These are phyloP conservation scores for Phortica magna DNA, from an alignment of 2,888 invertebrate genomes.

Conservation along the genomic window DNA sequence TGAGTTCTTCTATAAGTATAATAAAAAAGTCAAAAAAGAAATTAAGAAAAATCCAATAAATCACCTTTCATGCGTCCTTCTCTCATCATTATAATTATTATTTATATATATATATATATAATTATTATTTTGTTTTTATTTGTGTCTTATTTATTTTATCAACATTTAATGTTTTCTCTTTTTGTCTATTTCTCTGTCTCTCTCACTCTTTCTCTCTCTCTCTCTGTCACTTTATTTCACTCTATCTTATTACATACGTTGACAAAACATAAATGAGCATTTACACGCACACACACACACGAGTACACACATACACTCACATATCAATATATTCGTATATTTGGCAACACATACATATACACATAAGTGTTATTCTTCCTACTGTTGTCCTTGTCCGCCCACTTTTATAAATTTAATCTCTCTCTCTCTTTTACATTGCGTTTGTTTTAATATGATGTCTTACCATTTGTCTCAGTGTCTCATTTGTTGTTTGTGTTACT, in stretches of 20 bases:
- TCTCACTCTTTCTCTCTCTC: conserved; percentile 38
- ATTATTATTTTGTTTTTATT: not conserved
- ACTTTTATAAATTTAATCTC: too few relatives aligned
- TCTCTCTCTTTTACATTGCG: too few relatives aligned
- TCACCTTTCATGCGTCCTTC: not conserved
- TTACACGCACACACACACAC: conserved; percentile 14
- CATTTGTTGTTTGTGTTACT: too few relatives aligned
- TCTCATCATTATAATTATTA: not conserved
- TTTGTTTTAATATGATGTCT: too few relatives aligned
- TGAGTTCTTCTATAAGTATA: conserved; percentile 59
- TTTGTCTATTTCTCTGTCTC: conserved; percentile 44
- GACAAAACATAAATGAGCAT: not conserved
- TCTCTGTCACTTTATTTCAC: conserved; percentile 30
- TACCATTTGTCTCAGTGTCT: too few relatives aligned
- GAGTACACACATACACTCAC: conserved; percentile 19
- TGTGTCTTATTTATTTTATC: not conserved
- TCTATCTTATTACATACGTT: conserved; percentile 22
- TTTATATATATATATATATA: not conserved
- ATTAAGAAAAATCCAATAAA: not conserved
- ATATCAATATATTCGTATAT: conserved; percentile 20
- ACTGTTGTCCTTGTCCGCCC: too few relatives aligned
- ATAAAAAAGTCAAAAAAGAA: conserved; percentile 5
- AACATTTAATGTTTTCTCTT: conserved; percentile 34
- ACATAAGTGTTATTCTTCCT: too few relatives aligned
- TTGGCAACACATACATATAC: not conserved